Conservation (phyloP, 1,140 invertebrate genomes). For the Solen grandis region DNA sequence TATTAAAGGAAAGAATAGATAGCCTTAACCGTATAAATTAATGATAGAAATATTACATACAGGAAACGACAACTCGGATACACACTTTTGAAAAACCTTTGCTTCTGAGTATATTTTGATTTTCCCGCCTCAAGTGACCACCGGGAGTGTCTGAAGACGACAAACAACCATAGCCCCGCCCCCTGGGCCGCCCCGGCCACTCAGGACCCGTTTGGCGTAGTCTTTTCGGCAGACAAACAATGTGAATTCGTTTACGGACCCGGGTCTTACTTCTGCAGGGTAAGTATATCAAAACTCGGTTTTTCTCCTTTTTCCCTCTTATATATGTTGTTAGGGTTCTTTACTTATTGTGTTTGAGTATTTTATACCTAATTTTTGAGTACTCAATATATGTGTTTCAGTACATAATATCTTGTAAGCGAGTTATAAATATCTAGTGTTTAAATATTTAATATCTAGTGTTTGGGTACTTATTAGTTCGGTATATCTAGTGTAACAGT, state of each 20-base stretch:
- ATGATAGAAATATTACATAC: background rate
- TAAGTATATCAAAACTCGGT: too few species aligned
- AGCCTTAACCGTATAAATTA: background rate
- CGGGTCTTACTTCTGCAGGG: slow-evolving; percentile 42
- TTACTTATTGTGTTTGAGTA: too few species aligned
- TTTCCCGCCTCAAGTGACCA: background rate
- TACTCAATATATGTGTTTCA: too few species aligned
- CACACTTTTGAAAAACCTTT: background rate
- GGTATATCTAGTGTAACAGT: too few species aligned
- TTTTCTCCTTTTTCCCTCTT: too few species aligned
- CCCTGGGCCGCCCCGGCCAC: background rate
- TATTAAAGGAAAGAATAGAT: background rate
- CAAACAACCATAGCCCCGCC: slow-evolving; percentile 11
- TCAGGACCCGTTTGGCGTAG: slow-evolving; percentile 37
- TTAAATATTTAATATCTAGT: too few species aligned
- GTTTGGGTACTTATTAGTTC: too few species aligned
- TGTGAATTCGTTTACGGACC: slow-evolving; percentile 35
- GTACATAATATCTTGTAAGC: too few species aligned
- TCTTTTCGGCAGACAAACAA: slow-evolving; percentile 40
- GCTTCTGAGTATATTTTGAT: background rate
- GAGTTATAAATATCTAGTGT: too few species aligned
- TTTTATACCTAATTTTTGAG: too few species aligned
- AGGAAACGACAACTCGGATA: background rate
- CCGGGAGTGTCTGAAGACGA: slow-evolving; percentile 6
- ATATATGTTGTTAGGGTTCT: too few species aligned